Evolutionary conservation across 2,797 vertebrate genomes (phyloP), one percentile per base, ranked within the genome.

Genomic region (Synanceia verrucosa): DNA sequence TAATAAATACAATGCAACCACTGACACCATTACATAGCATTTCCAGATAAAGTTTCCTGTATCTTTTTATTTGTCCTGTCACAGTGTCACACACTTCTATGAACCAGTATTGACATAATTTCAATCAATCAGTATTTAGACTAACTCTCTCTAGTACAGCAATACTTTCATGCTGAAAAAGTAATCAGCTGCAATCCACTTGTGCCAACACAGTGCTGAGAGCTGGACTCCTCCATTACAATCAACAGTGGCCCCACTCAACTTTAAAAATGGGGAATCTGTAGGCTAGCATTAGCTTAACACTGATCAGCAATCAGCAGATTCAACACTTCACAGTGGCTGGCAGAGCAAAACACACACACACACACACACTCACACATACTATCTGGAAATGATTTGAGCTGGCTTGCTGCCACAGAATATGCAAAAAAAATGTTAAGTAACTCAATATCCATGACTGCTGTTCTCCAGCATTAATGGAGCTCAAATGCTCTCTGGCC

Each of bases 181-280:
- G 48, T 21, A 48, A 65, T 69, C 73, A 55, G 50, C 39, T 43
- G 28, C 41, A 36, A 56, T 69, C 51, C 60, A 70, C 69, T 79
- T 61, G 34, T 73, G 76, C 56, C 50, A 76, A 73, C 59, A 66
- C 31, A 64, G 56, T 50, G 68, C 39, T 50, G 53, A 64, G 70
- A 73, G 41, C 43, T 41, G 51, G 64, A 66, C 65, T 87, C 67
- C 69, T 88, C 56, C 41, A 70, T 59, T 88, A 82, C 79, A 89
- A 92, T 88, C 88, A 89, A 74, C 43, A 24, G 34, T 76, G 62
- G 76, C 77, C 71, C 81, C 73, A 80, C 82, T 81, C 76, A 72
- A 59, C 62, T 62, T 65, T 73, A 60, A 70, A 77, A 80, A 83
- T 58, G 48, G 66, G 72, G 70, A 76, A 61, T 63, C 72, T 73